phyloP scores from a whole-genome alignment of 2,113 vertebrate genomes.

The Pelusios castaneus region DNA sequence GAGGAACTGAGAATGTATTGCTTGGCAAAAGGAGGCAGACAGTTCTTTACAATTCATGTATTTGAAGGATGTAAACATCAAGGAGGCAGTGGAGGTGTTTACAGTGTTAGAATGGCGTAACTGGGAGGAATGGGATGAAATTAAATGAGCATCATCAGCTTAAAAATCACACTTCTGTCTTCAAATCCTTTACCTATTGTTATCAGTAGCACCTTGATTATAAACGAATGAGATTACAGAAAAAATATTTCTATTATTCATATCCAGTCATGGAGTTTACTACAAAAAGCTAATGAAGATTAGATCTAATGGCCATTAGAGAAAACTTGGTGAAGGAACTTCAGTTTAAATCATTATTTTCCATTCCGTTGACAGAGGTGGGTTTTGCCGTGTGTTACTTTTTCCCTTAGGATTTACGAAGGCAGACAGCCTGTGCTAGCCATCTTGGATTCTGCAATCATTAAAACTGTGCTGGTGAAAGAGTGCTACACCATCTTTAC shows the following conservation, averaged over 20 bases:
- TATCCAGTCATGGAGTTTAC: conserved; percentile 5
- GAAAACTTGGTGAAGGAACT: no score
- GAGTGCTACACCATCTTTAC: conserved; percentile 85
- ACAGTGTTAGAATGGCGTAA: conserved; percentile 64
- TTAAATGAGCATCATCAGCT: conserved; percentile 73
- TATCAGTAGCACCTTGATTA: conserved; percentile 53
- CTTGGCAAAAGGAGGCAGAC: no score
- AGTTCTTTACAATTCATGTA: no score
- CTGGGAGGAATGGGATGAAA: conserved; percentile 64
- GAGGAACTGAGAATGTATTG: no score
- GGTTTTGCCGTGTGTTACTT: not conserved
- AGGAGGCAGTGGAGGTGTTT: conserved; percentile 61
- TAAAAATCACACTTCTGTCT: conserved; percentile 66
- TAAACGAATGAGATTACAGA: conserved; percentile 53
- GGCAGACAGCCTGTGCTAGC: conserved; percentile 71
- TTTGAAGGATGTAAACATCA: conserved; percentile 60
- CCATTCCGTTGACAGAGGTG: no score
- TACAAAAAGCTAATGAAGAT: not conserved
- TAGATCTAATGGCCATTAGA: no score
- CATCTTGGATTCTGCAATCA: conserved; percentile 75
- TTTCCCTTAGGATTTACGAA: conserved; percentile 77
- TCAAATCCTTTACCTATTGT: conserved; percentile 65
- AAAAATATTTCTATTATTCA: not conserved
- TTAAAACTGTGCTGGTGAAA: conserved; percentile 85
- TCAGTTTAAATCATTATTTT: no score